phyloP scores from a whole-genome alignment of 2,797 vertebrate genomes.

The Lagorchestes hirsutus region DNA sequence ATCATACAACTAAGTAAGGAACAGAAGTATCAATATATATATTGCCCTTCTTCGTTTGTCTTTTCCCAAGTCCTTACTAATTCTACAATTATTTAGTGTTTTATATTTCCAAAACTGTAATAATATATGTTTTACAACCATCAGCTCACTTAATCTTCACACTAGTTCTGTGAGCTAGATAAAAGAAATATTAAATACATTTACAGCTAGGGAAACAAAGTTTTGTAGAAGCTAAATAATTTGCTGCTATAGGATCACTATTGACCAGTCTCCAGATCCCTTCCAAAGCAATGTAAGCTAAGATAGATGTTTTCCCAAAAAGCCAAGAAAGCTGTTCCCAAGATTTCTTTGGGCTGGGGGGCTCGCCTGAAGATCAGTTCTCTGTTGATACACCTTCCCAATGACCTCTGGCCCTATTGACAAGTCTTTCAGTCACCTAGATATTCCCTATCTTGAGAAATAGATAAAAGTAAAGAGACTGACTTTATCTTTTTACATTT shows the following conservation, averaged over 20 bases:
- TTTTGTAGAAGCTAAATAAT: background rate
- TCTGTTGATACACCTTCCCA: background rate
- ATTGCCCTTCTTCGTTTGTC: background rate
- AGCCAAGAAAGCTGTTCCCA: background rate
- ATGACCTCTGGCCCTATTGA: background rate
- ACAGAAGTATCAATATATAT: conserved; percentile 41
- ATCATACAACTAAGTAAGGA: conserved; percentile 33
- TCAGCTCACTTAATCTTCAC: background rate
- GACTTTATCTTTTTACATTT: background rate
- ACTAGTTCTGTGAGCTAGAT: background rate
- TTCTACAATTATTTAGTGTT: background rate
- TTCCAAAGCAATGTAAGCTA: background rate
- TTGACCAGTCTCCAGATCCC: background rate
- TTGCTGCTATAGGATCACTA: background rate
- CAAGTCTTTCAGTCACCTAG: background rate
- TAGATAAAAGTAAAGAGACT: too few species aligned
- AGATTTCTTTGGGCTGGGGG: too few species aligned
- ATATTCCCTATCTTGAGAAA: background rate
- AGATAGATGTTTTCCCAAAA: background rate
- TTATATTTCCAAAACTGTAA: background rate
- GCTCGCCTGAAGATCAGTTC: too few species aligned
- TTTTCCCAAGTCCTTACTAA: background rate
- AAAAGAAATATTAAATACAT: background rate
- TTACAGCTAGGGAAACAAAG: background rate
- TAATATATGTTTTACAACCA: background rate